Conservation (phyloP, 2,113 vertebrate genomes). For the Megalops atlanticus region DNA sequence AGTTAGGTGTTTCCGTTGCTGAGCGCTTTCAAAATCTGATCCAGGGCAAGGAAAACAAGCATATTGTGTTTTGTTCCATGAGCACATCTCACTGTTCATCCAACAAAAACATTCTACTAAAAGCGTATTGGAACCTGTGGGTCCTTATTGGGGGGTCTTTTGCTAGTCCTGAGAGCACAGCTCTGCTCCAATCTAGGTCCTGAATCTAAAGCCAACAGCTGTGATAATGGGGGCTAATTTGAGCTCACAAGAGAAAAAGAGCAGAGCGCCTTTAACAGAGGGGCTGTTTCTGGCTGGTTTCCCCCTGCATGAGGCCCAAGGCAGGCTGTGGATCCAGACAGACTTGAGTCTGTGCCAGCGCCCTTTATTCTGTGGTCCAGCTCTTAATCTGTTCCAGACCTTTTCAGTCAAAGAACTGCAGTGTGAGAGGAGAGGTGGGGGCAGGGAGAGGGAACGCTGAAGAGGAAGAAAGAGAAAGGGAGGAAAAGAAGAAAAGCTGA, state of each 20-base stretch:
- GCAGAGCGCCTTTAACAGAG: slow-evolving; percentile 67
- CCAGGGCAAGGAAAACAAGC: not conserved
- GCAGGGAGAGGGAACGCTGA: slow-evolving; percentile 40
- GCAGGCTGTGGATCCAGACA: slow-evolving; percentile 82
- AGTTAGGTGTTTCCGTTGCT: not conserved
- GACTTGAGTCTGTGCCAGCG: slow-evolving; percentile 86
- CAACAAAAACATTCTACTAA: not conserved
- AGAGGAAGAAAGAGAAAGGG: slow-evolving; percentile 33
- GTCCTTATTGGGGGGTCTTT: slow-evolving; percentile 12
- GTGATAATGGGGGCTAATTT: slow-evolving; percentile 71
- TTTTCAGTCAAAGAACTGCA: slow-evolving; percentile 89
- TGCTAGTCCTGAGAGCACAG: slow-evolving; percentile 7
- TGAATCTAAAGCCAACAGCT: slow-evolving; percentile 59
- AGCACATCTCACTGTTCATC: not conserved
- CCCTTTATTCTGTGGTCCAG: slow-evolving; percentile 86
- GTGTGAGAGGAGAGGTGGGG: slow-evolving; percentile 69
- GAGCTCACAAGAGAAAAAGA: slow-evolving; percentile 66
- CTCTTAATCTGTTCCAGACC: slow-evolving; percentile 98
- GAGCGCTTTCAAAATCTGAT: not conserved
- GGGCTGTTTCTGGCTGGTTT: slow-evolving; percentile 56
- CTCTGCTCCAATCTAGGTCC: slow-evolving; percentile 48
- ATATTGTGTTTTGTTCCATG: not conserved
- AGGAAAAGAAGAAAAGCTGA: slow-evolving; percentile 54
- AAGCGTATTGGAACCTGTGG: not conserved
- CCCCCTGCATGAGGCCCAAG: slow-evolving; percentile 84